phyloP scores from a whole-genome alignment of 2,113 vertebrate species.

The Myanophis thanlyinensis region DNA sequence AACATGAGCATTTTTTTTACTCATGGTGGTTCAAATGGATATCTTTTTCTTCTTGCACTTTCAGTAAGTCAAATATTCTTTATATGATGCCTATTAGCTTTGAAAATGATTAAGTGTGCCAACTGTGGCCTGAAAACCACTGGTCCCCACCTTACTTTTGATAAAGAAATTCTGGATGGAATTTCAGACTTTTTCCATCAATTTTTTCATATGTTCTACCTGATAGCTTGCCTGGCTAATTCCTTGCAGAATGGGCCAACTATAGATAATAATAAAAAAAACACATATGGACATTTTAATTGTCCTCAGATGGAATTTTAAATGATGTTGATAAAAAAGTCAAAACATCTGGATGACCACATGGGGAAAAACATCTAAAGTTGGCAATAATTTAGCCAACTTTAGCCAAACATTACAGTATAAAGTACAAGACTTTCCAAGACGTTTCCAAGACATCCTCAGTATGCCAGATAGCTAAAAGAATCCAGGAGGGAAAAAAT shows the following conservation, averaged over 20 bases:
- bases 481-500: background rate
- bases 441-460: background rate
- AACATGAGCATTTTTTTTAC: background rate
- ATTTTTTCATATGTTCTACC: background rate
- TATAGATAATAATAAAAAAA: background rate
- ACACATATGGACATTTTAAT: background rate
- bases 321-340: background rate
- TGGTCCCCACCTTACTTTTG: background rate
- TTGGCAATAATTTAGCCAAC: background rate
- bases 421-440: background rate
- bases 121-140: background rate
- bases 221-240: background rate
- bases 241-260: background rate
- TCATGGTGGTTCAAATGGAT: background rate
- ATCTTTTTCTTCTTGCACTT: background rate
- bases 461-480: background rate
- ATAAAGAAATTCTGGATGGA: background rate
- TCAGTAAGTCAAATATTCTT: background rate
- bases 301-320: background rate
- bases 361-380: background rate
- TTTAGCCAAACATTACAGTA: background rate
- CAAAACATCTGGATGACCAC: background rate
- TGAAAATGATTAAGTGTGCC: background rate
- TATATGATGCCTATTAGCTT: background rate
- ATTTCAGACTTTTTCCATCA: background rate